phyloP scores from a whole-genome alignment of 2,113 vertebrate species.

The Thryonomys swinderianus region DNA sequence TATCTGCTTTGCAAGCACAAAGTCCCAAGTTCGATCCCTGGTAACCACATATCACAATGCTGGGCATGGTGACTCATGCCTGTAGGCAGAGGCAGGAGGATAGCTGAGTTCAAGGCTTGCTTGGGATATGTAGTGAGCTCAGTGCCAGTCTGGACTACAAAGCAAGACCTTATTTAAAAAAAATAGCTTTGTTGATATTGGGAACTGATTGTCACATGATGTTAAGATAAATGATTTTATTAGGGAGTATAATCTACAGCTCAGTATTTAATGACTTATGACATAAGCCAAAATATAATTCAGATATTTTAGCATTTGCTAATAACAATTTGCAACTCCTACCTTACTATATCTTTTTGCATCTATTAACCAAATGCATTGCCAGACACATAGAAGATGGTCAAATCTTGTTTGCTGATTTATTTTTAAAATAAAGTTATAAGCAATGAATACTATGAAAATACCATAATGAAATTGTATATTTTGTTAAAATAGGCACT shows the following conservation, averaged over 20 bases:
- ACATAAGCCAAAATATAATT: constrained; percentile 23
- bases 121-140: no score
- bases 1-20: no score
- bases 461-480: background rate
- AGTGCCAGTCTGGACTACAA: no score
- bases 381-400: background rate
- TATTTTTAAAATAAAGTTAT: background rate
- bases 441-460: background rate
- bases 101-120: no score
- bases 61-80: no score
- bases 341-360: constrained; percentile 4
- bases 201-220: background rate
- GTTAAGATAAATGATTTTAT: constrained; percentile 41
- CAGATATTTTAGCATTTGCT: background rate
- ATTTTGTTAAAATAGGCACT: background rate
- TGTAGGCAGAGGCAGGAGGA: no score
- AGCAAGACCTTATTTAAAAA: no score
- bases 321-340: background rate
- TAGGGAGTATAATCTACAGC: background rate
- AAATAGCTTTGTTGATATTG: background rate
- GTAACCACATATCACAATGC: no score
- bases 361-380: background rate
- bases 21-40: no score
- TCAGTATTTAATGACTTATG: constrained; percentile 14
- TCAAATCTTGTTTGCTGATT: constrained; percentile 22